These are phyloP conservation scores for Elaphurus davidianus DNA, from an alignment of 2,113 vertebrate genomes.

Conservation along the genomic window DNA sequence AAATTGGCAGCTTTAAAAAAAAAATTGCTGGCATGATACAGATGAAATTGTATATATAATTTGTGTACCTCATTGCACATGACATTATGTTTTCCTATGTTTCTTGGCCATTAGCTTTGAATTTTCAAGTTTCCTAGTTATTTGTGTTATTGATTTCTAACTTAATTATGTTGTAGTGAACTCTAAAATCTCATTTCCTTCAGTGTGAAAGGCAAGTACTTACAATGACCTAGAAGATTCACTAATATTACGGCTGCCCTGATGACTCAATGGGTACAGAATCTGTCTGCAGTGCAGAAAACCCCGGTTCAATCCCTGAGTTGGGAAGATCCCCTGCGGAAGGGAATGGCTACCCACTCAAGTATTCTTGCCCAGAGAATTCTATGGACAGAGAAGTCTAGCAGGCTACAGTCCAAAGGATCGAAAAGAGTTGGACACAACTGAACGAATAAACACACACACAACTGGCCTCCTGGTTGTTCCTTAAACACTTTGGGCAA, in stretches of 20 bases:
- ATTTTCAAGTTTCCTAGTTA: background rate
- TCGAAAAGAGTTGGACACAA: rapidly evolving
- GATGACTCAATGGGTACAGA: background rate
- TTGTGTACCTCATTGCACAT: background rate
- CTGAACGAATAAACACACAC: background rate
- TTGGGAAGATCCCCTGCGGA: background rate
- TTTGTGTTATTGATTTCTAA: background rate
- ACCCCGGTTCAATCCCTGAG: background rate
- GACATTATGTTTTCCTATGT: background rate
- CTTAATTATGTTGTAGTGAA: background rate
- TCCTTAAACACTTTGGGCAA: background rate
- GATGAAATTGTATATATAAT: background rate
- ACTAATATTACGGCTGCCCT: background rate
- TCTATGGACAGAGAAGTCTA: background rate
- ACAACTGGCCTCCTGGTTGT: background rate
- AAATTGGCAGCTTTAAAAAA: background rate
- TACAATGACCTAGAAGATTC: background rate
- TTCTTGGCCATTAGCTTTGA: background rate
- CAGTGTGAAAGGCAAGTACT: background rate
- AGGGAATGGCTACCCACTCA: background rate
- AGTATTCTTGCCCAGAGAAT: background rate
- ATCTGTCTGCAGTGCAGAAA: background rate
- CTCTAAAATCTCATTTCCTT: background rate
- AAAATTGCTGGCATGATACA: background rate
- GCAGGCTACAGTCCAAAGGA: background rate